A percentile compares a stretch with the other conserved stretches of the same genome.
Evolutionary conservation across 2,797 vertebrate species (phyloP).

Genomic region (Gambelia wislizenii): DNA sequence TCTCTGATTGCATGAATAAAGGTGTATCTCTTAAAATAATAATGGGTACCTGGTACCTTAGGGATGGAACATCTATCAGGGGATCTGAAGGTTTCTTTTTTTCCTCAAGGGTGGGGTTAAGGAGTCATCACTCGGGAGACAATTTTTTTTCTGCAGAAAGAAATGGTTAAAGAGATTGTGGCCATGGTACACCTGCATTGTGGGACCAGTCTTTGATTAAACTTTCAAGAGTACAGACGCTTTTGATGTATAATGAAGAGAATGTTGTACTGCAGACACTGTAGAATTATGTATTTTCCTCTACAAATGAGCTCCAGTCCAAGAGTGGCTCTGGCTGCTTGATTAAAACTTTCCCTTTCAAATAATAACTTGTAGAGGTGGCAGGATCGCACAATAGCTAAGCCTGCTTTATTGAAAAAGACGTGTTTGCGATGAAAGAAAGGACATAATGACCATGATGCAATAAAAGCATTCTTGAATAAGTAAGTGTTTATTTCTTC

Average conservation of each 20-base stretch:
- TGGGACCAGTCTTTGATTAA: not conserved
- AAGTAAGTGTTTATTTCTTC: not conserved
- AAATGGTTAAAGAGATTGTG: accelerated
- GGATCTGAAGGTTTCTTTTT: not conserved
- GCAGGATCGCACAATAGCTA: accelerated
- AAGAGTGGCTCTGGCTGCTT: accelerated
- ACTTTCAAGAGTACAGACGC: not conserved
- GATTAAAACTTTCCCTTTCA: not conserved
- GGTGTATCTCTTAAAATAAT: slow-evolving; percentile 15
- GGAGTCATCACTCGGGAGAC: not conserved
- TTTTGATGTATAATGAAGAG: slow-evolving; percentile 7
- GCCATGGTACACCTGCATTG: not conserved
- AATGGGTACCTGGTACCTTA: not conserved
- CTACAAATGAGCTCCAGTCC: not conserved
- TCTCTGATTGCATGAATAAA: slow-evolving; percentile 7
- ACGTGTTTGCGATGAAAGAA: not conserved
- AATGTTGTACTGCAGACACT: slow-evolving; percentile 8
- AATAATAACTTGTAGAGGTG: not conserved
- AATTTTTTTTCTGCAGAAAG: not conserved
- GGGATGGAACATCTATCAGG: slow-evolving; percentile 5
- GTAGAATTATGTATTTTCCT: slow-evolving; percentile 27
- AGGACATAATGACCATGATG: not conserved
- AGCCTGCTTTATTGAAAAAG: not conserved
- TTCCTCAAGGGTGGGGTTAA: not conserved
- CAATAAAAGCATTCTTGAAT: not conserved